Base-by-base conservation (phyloP, 2,113 vertebrate species). In the Strix uralensis region DNA sequence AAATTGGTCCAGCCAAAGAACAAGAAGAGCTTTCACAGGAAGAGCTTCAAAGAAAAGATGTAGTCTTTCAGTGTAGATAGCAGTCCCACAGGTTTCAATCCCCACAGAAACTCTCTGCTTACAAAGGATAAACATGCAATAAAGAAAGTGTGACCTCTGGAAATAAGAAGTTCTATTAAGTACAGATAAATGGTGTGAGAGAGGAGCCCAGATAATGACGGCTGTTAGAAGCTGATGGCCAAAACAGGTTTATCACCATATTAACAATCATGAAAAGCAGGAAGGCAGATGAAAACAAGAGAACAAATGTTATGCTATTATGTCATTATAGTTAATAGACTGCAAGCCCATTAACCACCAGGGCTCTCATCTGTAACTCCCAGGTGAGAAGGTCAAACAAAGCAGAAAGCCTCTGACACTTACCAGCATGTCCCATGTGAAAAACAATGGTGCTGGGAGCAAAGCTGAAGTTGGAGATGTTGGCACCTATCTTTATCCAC, bases 401-500 rank as follows among this genome's bases (percentile, higher is more conserved):
- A 96, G 95, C 96, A 96, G 95, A 96, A 96, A 96, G 96, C 93
- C 72, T 72, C 85, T 85, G 90, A 88, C 62, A 97, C 99, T 98
- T 95, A 99, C 99, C 99, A 98, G 99, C 99, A 84, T 99, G 99
- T 92, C 99, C 99, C 67, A 99, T 34, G 38, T 99, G 99, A 97
- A 99, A 99, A 91, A 99, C 97, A 93, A 99, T 96, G 23, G 99
- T 99, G 98, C 99, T 99, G 85, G 99, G 99, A 97, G 99, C 98
- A 97, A 99, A 99, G 98, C 98, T 99, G 97, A 99, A 99, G 98
- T 99, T 99, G 96, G 99, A 99, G 93, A 99, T 97, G 96, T 99
- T 99, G 97, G 99, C 99, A 70, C 99, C 99, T 59, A 99, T 99
- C 97, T 99, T 99, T 85, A 99, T 96, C 99, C 99, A 99, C 99